Conservation (phyloP, 2,797 vertebrate species). For the Prionace glauca region DNA sequence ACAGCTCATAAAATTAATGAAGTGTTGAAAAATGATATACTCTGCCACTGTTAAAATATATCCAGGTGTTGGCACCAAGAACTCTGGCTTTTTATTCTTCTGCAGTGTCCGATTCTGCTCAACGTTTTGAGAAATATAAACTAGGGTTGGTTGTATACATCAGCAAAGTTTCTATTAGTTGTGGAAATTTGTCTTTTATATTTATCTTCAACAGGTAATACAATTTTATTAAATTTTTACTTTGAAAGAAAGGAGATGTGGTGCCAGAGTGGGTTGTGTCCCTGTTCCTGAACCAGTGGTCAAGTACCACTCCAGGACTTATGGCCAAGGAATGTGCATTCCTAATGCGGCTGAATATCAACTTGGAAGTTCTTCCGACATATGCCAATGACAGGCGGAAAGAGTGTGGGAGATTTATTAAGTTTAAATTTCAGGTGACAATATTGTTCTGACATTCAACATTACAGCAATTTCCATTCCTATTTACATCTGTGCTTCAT, state of each 20-base stretch:
- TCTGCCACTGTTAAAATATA: constrained; percentile 16
- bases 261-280: too few relatives aligned
- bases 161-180: not conserved
- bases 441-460: too few relatives aligned
- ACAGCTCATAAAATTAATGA: constrained; percentile 31
- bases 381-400: too few relatives aligned
- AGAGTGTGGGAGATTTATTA: too few relatives aligned
- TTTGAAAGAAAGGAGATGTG: not conserved
- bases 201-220: not conserved
- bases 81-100: constrained; percentile 32
- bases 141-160: not conserved
- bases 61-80: not conserved
- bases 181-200: not conserved
- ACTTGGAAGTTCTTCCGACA: too few relatives aligned
- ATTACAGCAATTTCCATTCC: too few relatives aligned
- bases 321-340: too few relatives aligned
- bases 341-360: too few relatives aligned
- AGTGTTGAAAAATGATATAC: constrained; percentile 35
- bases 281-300: too few relatives aligned
- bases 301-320: too few relatives aligned
- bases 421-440: too few relatives aligned
- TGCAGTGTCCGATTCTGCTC: constrained; percentile 10
- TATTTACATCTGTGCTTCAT: too few relatives aligned
- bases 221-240: not conserved
- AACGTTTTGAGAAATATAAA: not conserved